Base-by-base conservation (phyloP, 2,888 invertebrate genomes). In the Deroplatys truncata region DNA sequence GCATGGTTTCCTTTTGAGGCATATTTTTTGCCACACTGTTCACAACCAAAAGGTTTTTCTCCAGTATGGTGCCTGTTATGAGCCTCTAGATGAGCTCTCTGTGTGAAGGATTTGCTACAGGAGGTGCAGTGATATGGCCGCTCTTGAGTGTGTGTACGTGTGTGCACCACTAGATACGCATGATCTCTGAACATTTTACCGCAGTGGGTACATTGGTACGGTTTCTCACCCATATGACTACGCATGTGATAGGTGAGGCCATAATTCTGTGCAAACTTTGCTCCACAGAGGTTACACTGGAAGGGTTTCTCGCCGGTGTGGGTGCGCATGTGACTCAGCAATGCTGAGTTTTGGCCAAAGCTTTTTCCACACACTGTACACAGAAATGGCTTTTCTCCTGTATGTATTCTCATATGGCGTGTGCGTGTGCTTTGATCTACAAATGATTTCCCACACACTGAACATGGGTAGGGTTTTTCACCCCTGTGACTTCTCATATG, bases 131-230 rank as follows among this genome's bases (percentile, higher is more conserved):
- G 49, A 82, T 82, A 89, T 28, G 85, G 89, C 29, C 84, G 72
- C 29, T 89, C 85, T 25, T 85, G 82, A 82, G 56, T 49, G 25
- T 89, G 89, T 28, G 85, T 86, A 20, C 82, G 31, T 15, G 56
- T 28, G 31, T 87, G 87, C 28, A 82, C 43, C 20, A 31, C 87
- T 28, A 87, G 83, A 35, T 28, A 83, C n/a, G 82, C 87, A n/a
- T 85, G 86, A n/a, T 86, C 86, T 29, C 86, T 82, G 35, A 89
- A 89, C 28, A 86, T 89, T 84, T 89, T 89, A 25, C 86, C 86
- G 28, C 89, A 89, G 82, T 86, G 86, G 13, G 85, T 28, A 82
- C 89, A 89, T 25, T 90, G 86, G 56, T 84, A 90, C n/a, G 90
- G 88, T 82, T 86, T 86, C 10, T 72, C 86, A 25, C 86, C 86